Evolutionary conservation across 2,888 invertebrate species (phyloP), one percentile per base, ranked within the genome.

Genomic region (Agrochola litura): DNA sequence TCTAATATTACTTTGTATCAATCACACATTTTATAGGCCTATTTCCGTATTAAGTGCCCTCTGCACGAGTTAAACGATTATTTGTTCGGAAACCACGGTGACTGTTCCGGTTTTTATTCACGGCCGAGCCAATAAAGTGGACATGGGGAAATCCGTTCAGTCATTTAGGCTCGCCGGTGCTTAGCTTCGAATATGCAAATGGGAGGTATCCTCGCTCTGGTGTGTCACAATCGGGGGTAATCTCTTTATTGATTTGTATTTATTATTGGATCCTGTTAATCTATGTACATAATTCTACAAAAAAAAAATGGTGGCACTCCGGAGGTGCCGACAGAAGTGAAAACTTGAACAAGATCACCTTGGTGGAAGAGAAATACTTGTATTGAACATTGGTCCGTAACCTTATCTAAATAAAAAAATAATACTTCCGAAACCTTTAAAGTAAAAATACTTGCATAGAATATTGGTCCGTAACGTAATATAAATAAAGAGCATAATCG

Each of bases 61-160:
- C 84, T 79, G 79, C 71, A 74, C 76, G 77, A 84, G 86, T 86
- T 88, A 87, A 91, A 88, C 88, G 88, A 89, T 91, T 90, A 91
- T 91, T 92, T 90, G 90, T 90, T 88, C 78, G 82, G 84, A 88
- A 90, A 83, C 89, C 90, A 84, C 91, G 84, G 84, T 19, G 71
- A 86, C 71, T 80, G 85, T 81, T 79, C 81, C 76, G 81, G 85
- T 87, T 91, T 92, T 91, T 91, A 91, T 92, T 92, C 90, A 91
- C 88, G 90, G 88, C 78, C 82, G 65, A 78, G 75, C 87, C 90
- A 89, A 92, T 92, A 91, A 92, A 92, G 81, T 87, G 86, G 84
- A 88, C 86, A 85, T 82, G 70, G 83, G 83, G 82, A 90, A 91
- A 91, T 90, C 90, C 89, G 84, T 86, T 82, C 84, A 80, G 87